Conservation (phyloP, 2,888 invertebrate genomes). For the Xestia sexstrigata region DNA sequence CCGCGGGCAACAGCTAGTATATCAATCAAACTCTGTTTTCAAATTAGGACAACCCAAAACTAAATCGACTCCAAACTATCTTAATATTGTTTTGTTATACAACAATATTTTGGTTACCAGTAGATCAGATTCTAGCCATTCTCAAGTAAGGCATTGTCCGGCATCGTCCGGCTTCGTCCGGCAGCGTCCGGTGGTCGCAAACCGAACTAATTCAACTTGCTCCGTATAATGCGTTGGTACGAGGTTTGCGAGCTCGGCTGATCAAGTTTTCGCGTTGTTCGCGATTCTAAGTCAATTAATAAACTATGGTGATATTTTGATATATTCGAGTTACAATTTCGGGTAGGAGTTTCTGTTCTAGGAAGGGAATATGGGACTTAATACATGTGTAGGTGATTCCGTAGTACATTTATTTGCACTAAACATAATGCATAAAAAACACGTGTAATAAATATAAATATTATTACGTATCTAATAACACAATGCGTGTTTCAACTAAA, state of each 20-base stretch:
- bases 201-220: constrained; percentile 52
- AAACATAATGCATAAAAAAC: no score
- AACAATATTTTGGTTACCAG: neutral
- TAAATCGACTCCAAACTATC: neutral
- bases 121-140: constrained; percentile 18
- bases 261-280: constrained; percentile 53
- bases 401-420: no score
- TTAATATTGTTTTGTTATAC: neutral
- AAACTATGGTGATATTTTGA: constrained; percentile 49
- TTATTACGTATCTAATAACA: no score
- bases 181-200: constrained; percentile 39
- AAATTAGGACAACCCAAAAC: neutral
- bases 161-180: constrained; percentile 20
- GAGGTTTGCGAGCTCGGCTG: constrained; percentile 37
- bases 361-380: neutral
- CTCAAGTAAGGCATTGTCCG: constrained; percentile 20
- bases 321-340: constrained; percentile 42
- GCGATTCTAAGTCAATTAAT: constrained; percentile 52
- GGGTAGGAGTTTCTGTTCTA: neutral
- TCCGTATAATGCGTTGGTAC: constrained; percentile 45
- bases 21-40: neutral
- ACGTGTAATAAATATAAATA: no score
- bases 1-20: neutral
- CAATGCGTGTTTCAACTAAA: no score
- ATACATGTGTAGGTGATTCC: neutral